Percentiles rank a stretch among this genome's conserved stretches.
phyloP scores from a whole-genome alignment of 1,140 invertebrate genomes.

The Conus betulinus region DNA sequence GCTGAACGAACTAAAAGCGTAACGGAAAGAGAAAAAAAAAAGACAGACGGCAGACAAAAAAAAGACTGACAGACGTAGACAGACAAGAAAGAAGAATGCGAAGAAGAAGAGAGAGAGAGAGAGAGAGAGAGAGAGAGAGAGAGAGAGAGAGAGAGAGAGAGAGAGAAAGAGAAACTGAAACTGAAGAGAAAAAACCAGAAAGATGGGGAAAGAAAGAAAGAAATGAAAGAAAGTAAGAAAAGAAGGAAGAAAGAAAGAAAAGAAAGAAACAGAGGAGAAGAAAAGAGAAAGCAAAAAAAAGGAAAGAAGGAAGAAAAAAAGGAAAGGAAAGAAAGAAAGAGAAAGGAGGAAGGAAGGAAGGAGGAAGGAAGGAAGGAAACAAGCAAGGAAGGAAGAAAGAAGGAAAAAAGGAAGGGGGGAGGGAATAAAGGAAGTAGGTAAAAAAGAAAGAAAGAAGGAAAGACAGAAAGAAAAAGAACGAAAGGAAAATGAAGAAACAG shows the following conservation, averaged over 20 bases:
- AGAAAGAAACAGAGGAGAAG: too few species aligned
- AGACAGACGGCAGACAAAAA: not conserved
- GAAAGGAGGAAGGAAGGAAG: not conserved
- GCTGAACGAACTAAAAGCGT: not conserved
- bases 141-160: not conserved
- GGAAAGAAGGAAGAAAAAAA: not conserved
- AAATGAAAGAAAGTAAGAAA: not conserved
- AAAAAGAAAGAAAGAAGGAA: not conserved
- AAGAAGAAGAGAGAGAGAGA: not conserved
- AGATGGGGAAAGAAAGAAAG: not conserved
- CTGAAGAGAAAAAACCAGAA: not conserved
- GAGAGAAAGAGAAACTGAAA: not conserved
- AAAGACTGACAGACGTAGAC: too few species aligned
- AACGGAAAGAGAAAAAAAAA: not conserved
- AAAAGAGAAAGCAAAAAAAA: too few species aligned
- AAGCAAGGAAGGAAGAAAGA: not conserved
- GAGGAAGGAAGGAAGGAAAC: not conserved
- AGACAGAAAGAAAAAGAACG: not conserved
- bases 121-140: not conserved
- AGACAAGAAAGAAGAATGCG: too few species aligned
- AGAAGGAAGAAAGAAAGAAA: not conserved
- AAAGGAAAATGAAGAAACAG: not conserved
- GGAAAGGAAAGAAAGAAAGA: not conserved
- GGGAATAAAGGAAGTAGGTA: not conserved
- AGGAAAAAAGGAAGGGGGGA: not conserved